Evolutionary conservation across 2,888 invertebrate species (phyloP), one percentile per base, ranked within the genome.

Genomic region (Ptychoptera contaminata): DNA sequence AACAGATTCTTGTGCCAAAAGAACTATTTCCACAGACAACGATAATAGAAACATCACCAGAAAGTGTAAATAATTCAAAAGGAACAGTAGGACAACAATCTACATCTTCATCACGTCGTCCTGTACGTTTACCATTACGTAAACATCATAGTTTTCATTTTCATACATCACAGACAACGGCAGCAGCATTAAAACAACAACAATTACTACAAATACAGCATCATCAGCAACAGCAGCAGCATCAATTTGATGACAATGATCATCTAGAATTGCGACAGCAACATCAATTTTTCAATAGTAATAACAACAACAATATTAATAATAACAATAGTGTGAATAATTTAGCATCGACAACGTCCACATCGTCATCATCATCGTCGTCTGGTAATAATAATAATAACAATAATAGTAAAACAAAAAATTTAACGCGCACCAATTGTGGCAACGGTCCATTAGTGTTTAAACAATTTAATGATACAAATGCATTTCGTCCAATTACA

Each of bases 81-180:
- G 12, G 23, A 35, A 36, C 30, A 34, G 37, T 12, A 35, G 41
- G 16, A 15, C 10, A 9, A 11, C 47, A 51, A 59, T 52, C 56
- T 56, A 30, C 50, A 48, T 44, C 52, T 51, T 31, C 49, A 53
- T 44, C 54, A 54, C 43, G 16, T 37, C 56, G 61, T 4, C 62
- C 63, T 30, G 54, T 63, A 46, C 61, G 59, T 34, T 47, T 64
- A 47, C 65, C 65, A 9, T 44, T 65, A 48, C 63, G 65, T 29
- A 65, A 65, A 55, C 63, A 66, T 55, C 65, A 65, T 51, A 64
- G 62, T 47, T 65, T 65, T 52, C 64, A 66, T 52, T 64, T 65
- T 46, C 63, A 65, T 43, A 43, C 47, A 38, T 48, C 47, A 32
- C 45, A 46, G 44, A 46, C 48, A 37, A 23, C 36, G 11, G 10